Percentiles rank a stretch among this genome's conserved stretches.
These are phyloP conservation scores for Diachrysia chrysitis DNA, from an alignment of 2,888 invertebrate genomes.

Conservation along the genomic window DNA sequence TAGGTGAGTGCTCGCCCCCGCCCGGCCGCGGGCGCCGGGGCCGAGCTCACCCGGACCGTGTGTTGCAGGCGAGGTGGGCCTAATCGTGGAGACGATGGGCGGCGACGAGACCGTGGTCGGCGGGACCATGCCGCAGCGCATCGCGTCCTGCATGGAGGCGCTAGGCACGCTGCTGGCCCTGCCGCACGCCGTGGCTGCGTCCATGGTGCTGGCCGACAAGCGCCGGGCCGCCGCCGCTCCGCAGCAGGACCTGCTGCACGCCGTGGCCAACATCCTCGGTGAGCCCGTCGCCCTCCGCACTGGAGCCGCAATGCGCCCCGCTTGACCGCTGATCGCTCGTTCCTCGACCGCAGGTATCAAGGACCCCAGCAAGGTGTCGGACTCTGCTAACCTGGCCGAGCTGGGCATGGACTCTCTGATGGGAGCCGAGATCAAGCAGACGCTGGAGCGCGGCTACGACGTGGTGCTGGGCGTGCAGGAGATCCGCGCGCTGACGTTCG, in stretches of 20 bases:
- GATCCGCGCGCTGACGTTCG: conserved; percentile 95
- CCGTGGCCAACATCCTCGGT: conserved; percentile 96
- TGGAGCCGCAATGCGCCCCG: conserved; percentile 12
- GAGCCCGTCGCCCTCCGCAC: conserved; percentile 13
- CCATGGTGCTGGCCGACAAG: conserved; percentile 97
- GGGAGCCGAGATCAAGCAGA: conserved; percentile 99
- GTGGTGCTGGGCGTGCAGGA: conserved; percentile 97
- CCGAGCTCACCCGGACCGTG: neutral
- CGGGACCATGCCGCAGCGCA: conserved; percentile 98
- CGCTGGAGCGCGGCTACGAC: conserved; percentile 97
- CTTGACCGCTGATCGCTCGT: neutral
- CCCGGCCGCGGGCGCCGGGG: neutral
- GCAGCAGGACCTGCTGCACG: conserved; percentile 90
- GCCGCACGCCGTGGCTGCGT: conserved; percentile 94
- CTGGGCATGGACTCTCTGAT: conserved; percentile 99
- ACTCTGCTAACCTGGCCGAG: conserved; percentile 95
- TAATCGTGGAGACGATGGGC: conserved; percentile 96
- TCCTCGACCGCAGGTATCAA: conserved; percentile 91
- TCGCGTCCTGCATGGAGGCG: conserved; percentile 96
- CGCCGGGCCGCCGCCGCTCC: conserved; percentile 90
- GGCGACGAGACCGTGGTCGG: conserved; percentile 97
- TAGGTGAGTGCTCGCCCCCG: conserved; percentile 84
- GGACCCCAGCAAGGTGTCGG: conserved; percentile 93
- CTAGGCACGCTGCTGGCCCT: conserved; percentile 97
- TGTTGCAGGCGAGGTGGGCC: conserved; percentile 95